Conservation (phyloP, 64 coral and sea anemone species). For the Acropora tenuis region DNA sequence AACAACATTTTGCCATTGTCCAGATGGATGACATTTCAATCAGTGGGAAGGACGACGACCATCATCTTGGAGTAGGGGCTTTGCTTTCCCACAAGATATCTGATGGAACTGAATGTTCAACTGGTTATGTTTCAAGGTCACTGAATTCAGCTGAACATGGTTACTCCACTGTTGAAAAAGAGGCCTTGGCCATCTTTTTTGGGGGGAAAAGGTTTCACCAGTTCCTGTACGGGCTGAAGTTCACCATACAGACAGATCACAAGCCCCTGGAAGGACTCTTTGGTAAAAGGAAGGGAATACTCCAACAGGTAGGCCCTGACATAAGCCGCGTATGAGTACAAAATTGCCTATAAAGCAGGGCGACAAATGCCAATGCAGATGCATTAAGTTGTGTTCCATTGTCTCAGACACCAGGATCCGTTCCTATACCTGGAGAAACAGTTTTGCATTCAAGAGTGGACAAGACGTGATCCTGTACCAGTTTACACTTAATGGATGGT, state of each 20-base stretch:
- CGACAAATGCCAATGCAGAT: too few species aligned
- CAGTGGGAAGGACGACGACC: not conserved
- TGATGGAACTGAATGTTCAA: conserved; percentile 33
- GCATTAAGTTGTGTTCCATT: too few species aligned
- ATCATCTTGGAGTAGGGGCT: conserved; percentile 2
- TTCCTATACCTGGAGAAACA: too few species aligned
- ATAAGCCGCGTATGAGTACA: not conserved
- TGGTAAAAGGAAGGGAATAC: conserved; percentile 12
- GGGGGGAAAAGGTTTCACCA: conserved; percentile 32
- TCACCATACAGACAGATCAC: not conserved
- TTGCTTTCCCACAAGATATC: conserved; percentile 30
- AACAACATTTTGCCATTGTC: too few species aligned
- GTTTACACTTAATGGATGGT: too few species aligned
- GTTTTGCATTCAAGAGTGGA: too few species aligned
- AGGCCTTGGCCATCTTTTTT: conserved; percentile 28
- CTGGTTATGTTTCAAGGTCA: conserved; percentile 35
- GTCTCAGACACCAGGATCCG: too few species aligned
- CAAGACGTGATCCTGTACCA: too few species aligned
- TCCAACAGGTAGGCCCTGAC: conserved; percentile 34
- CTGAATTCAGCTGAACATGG: not conserved
- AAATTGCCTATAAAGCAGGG: too few species aligned
- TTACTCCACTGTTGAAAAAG: conserved; percentile 33
- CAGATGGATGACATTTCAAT: too few species aligned
- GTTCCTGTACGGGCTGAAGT: conserved; percentile 23
- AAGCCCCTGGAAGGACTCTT: not conserved